phyloP scores from a whole-genome alignment of 2,888 invertebrate genomes.

The Patella ulyssiponensis region DNA sequence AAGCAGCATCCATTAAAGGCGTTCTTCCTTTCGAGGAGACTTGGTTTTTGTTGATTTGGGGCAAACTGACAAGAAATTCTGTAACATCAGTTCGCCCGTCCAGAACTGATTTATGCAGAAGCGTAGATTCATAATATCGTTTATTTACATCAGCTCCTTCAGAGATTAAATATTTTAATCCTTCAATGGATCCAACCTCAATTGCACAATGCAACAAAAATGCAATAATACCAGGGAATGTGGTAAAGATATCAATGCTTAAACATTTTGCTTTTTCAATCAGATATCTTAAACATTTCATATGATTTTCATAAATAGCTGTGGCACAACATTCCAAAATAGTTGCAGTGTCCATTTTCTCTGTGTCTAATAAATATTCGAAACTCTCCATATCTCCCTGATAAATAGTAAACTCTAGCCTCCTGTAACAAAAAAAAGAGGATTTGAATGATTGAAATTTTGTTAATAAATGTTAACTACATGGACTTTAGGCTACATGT shows the following conservation, averaged over 20 bases:
- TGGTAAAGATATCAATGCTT: not conserved
- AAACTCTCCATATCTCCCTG: constrained; percentile 6
- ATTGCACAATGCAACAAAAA: not conserved
- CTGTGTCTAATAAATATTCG: not conserved
- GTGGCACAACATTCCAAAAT: constrained; percentile 8
- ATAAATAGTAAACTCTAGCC: constrained; percentile 6
- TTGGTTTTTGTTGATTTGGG: constrained; percentile 2
- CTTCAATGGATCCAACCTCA: not conserved
- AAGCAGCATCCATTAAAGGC: constrained; percentile 8
- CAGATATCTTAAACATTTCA: constrained; percentile 4
- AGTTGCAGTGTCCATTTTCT: not conserved
- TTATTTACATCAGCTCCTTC: constrained; percentile 10
- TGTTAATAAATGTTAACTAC: not conserved
- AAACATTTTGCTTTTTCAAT: not conserved
- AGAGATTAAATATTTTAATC: not conserved
- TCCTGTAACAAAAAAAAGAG: not conserved
- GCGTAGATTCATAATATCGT: constrained; percentile 1
- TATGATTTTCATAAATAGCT: constrained; percentile 7
- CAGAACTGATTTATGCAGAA: not conserved
- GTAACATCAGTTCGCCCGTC: constrained; percentile 1
- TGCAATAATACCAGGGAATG: not conserved
- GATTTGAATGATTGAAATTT: not conserved
- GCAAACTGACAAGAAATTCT: not conserved
- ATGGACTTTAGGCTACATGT: not conserved
- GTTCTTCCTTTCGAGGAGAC: constrained; percentile 1